Evolutionary conservation across 2,113 vertebrate genomes (phyloP).

Genomic region (Grus americana): DNA sequence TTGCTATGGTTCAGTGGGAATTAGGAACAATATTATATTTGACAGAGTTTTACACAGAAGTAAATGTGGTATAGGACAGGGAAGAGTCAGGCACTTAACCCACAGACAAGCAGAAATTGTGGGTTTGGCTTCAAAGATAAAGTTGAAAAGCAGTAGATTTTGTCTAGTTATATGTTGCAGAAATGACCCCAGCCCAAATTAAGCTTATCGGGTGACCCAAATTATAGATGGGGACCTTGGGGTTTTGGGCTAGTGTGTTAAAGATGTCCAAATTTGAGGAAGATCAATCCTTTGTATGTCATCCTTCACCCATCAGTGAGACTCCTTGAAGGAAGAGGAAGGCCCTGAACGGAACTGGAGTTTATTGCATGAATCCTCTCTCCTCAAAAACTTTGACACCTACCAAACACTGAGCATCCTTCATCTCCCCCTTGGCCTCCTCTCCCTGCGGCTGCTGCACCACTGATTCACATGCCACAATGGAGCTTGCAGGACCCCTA

Average conservation of each 20-base stretch:
- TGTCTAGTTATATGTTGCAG: background rate
- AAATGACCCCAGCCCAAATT: background rate
- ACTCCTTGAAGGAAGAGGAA: background rate
- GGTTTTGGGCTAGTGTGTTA: background rate
- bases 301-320: background rate
- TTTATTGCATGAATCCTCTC: background rate
- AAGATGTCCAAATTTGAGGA: background rate
- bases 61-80: background rate
- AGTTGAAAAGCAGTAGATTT: background rate
- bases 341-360: background rate
- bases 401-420: background rate
- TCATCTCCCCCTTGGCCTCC: background rate
- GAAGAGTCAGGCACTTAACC: background rate
- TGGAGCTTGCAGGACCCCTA: slow-evolving; percentile 27
- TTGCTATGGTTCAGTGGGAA: background rate
- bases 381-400: background rate
- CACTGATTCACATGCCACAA: slow-evolving; percentile 24
- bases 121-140: background rate
- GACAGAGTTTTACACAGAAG: background rate
- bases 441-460: background rate
- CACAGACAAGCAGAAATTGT: background rate
- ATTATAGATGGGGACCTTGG: background rate
- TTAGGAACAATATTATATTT: background rate
- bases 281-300: background rate
- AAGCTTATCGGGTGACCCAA: background rate